Evolutionary conservation across 1,140 invertebrate species (phyloP), one percentile per base, ranked within the genome.

Genomic region (Trichogramma pretiosum): DNA sequence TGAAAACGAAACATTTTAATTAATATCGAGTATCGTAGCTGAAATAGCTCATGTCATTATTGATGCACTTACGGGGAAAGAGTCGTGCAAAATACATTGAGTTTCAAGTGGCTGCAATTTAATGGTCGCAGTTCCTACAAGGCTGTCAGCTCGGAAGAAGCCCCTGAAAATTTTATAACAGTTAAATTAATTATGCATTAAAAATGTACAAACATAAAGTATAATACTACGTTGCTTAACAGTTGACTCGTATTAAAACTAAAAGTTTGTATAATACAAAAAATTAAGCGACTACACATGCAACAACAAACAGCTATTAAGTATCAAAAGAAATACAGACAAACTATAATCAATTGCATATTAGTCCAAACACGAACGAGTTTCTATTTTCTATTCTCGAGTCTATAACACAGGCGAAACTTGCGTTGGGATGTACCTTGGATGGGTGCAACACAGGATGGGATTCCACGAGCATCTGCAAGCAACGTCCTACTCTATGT

Each of bases 31-130:
- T 11, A 42, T 34, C 36, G 17, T 46, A 40, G 34, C 22, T 35
- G 11, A 32, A 46, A 52, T 50, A 34, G 13, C 26, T 28, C 26
- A 13, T 9, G 26, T 28, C 7, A 9, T 28, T 28, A 40, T 16
- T 24, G 19, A 9, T 28, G 14, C 26, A 80, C 84, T 88, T 74
- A 95, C 89, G 68, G 92, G 86, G 72, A 86, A 91, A 5, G 88
- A 85, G 52, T 96, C 90, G 66, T 96, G 92, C 43, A 95, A 65
- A 33, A 81, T 84, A 61, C 89, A 91, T 47, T 87, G 81, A 0
- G 82, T 86, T 75, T 96, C 90, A 35, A 97, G 70, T 14, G 82
- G 81, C 55, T 84, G 81, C 36, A 97, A 67, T 64, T 96, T 96
- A 1, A 94, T 79, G 53, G 75, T 79, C 2, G 79, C 85, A 10